phyloP scores from a whole-genome alignment of 2,888 invertebrate species.

The Ophion obscuratus region DNA sequence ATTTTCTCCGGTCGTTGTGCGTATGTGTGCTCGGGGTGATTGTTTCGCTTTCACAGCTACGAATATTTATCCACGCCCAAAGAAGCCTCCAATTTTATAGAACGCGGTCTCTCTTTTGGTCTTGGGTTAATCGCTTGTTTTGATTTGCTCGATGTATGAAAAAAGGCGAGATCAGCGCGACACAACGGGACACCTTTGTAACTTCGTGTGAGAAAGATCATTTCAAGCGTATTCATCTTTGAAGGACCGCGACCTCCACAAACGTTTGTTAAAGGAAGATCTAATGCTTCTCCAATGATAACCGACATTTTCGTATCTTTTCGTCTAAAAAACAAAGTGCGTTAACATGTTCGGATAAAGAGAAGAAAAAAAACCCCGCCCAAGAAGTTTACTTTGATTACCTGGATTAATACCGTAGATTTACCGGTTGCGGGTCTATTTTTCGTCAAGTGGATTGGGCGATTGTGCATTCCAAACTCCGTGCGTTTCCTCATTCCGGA shows the following conservation, averaged over 20 bases:
- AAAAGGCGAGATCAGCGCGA: slow-evolving; percentile 3
- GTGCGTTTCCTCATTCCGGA: slow-evolving; percentile 16
- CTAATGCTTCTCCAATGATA: slow-evolving; percentile 30
- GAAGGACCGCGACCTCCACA: slow-evolving; percentile 14
- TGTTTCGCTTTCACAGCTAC: slow-evolving; percentile 37
- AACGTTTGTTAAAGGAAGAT: slow-evolving; percentile 40
- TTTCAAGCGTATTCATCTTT: slow-evolving; percentile 49
- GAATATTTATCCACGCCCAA: slow-evolving; percentile 48
- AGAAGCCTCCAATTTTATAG: slow-evolving; percentile 35
- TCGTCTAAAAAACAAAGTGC: slow-evolving; percentile 62
- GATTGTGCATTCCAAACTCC: slow-evolving; percentile 17
- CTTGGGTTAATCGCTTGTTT: slow-evolving; percentile 11
- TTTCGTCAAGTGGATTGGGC: slow-evolving; percentile 34
- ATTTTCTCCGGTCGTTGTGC: slow-evolving; percentile 42
- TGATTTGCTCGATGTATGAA: slow-evolving; percentile 4
- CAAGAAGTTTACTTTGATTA: slow-evolving; percentile 57
- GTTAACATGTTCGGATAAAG: slow-evolving; percentile 59
- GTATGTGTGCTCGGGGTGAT: slow-evolving; percentile 45
- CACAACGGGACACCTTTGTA: neutral
- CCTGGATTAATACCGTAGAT: slow-evolving; percentile 57
- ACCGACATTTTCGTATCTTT: slow-evolving; percentile 16
- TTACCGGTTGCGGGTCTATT: slow-evolving; percentile 14
- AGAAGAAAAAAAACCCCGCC: neutral
- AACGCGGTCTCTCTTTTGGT: neutral
- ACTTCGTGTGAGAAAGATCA: neutral